Percentiles rank a stretch among this genome's conserved stretches.
These are phyloP conservation scores for Sphaeramia orbicularis DNA, from an alignment of 2,797 vertebrate species.

Conservation along the genomic window DNA sequence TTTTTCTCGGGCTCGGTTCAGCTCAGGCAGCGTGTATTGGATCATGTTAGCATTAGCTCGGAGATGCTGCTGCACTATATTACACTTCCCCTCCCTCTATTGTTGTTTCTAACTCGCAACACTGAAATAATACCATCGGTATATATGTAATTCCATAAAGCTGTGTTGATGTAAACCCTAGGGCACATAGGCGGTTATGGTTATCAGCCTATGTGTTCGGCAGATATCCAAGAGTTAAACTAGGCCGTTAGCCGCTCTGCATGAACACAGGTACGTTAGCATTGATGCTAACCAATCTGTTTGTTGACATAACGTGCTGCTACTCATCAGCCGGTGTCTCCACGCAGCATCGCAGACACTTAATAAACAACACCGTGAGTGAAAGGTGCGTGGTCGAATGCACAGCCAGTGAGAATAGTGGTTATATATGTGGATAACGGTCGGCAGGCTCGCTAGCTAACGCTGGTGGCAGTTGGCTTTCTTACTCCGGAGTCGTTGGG, in stretches of 20 bases:
- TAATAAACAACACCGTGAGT: not conserved
- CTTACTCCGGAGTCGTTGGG: conserved; percentile 85
- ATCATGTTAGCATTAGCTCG: conserved; percentile 46
- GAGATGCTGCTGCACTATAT: conserved; percentile 26
- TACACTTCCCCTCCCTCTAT: not conserved
- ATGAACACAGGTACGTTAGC: conserved; percentile 59
- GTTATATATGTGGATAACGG: not conserved
- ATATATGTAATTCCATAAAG: not conserved
- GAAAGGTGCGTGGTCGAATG: not conserved
- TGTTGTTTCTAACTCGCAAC: fast-evolving
- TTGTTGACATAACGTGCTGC: conserved; percentile 3
- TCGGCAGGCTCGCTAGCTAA: conserved; percentile 46
- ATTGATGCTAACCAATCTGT: conserved; percentile 43
- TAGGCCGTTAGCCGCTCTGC: conserved; percentile 74
- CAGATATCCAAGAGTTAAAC: conserved; percentile 49
- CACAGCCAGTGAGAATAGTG: no score
- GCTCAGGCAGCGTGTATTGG: conserved; percentile 21
- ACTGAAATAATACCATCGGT: fast-evolving
- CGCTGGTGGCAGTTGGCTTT: conserved; percentile 60
- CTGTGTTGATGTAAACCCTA: fast-evolving
- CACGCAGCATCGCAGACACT: not conserved
- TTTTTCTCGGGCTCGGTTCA: conserved; percentile 11
- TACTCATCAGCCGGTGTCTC: not conserved
- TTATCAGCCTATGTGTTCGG: conserved; percentile 32
- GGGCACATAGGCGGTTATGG: not conserved